These are phyloP conservation scores for Oscheius onirici DNA, from an alignment of 2,888 invertebrate genomes.

Conservation along the genomic window DNA sequence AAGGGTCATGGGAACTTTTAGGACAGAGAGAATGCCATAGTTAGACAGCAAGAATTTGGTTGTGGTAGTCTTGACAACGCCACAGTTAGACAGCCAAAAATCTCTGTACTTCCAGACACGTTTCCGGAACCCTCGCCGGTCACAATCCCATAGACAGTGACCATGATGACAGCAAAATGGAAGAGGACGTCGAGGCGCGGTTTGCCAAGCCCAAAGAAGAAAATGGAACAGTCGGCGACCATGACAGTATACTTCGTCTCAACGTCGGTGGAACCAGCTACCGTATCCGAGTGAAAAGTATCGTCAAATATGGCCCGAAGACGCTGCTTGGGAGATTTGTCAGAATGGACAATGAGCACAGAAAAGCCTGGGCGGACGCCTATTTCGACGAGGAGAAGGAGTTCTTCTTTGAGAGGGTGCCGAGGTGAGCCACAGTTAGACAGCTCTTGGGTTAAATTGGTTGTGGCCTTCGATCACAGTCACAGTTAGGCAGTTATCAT, in stretches of 20 bases:
- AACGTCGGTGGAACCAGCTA: slow-evolving; percentile 69
- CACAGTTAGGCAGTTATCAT: too few species aligned
- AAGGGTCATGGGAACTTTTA: background rate
- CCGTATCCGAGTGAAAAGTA: slow-evolving; percentile 65
- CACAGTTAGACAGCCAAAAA: background rate
- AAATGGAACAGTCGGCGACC: slow-evolving; percentile 43
- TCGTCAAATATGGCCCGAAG: slow-evolving; percentile 67
- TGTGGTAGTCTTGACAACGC: background rate
- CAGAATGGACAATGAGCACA: slow-evolving; percentile 70
- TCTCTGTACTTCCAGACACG: slow-evolving; percentile 23
- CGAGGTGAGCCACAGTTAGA: slow-evolving; percentile 46
- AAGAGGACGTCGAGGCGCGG: slow-evolving; percentile 22
- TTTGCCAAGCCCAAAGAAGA: background rate
- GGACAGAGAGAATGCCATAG: background rate
- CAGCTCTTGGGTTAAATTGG: too few species aligned
- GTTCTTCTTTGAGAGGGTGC: slow-evolving; percentile 70
- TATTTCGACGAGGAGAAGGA: slow-evolving; percentile 69
- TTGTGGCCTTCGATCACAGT: too few species aligned
- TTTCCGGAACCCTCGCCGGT: slow-evolving; percentile 8
- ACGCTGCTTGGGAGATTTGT: slow-evolving; percentile 60
- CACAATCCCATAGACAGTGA: slow-evolving; percentile 12
- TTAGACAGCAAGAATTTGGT: too few species aligned
- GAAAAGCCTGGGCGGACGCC: slow-evolving; percentile 67
- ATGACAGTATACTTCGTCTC: slow-evolving; percentile 60
- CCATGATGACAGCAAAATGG: slow-evolving; percentile 24